These are phyloP conservation scores for Pterocles gutturalis DNA, from an alignment of 2,113 vertebrate genomes.

Conservation along the genomic window DNA sequence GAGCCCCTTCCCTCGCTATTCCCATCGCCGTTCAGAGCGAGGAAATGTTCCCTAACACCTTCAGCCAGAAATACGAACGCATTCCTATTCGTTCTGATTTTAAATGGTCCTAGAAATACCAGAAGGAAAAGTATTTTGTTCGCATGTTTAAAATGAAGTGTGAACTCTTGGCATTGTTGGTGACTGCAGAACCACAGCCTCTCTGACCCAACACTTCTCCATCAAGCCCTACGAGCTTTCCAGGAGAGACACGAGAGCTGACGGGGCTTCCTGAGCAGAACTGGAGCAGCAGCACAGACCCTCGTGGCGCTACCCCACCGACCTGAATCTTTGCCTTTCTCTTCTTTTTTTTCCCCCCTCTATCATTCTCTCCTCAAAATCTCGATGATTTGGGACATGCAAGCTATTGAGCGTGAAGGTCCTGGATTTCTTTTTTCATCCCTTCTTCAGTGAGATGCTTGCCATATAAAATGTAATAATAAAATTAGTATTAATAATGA, in stretches of 20 bases:
- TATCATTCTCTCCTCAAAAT: background rate
- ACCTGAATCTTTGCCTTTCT: background rate
- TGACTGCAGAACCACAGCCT: background rate
- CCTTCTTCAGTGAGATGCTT: background rate
- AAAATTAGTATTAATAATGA: background rate
- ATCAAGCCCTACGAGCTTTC: background rate
- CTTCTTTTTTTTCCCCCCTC: background rate
- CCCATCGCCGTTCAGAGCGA: background rate
- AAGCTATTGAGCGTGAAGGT: background rate
- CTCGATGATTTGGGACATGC: background rate
- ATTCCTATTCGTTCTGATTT: background rate
- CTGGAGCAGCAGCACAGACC: accelerated
- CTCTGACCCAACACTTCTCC: background rate
- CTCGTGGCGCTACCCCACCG: background rate
- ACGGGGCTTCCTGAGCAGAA: background rate
- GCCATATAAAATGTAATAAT: background rate
- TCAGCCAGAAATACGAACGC: background rate
- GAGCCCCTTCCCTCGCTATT: background rate
- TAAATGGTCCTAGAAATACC: background rate
- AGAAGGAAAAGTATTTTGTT: background rate
- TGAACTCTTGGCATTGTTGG: background rate
- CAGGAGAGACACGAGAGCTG: background rate
- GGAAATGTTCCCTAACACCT: background rate
- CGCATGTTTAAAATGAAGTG: background rate
- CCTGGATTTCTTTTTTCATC: background rate